Base-by-base conservation (phyloP, 2,797 vertebrate species). In the Heteromormyrus szaboi region DNA sequence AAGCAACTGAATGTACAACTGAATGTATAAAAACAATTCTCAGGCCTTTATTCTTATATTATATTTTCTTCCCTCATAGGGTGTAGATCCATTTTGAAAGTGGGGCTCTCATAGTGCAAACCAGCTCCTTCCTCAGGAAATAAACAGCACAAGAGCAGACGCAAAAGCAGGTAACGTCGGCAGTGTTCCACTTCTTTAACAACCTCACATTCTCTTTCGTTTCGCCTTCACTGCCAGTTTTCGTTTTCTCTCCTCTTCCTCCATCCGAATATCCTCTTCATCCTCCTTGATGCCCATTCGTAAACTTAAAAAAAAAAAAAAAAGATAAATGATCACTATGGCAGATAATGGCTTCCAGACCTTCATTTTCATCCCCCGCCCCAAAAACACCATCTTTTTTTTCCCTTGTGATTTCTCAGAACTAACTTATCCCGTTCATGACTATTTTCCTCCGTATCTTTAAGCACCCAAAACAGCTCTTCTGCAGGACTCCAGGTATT, bases 371-470 rank as follows among this genome's bases (percentile, higher is more conserved):
- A 68, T 56, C 51, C 8, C 19, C 12, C 48, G 54, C 37, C 19
- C 87, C 11, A 12, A 19, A 51, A 59, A 19, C 2, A 44, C 17
- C 87, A 72, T 95, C 90, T 90, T 90, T 91, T 95, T 93, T 88
- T 93, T 91, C 88, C 95, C 90, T 95, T 95, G 91, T 89, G 79
- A 90, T 89, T 91, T 93, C 91, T 95, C 87, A 85, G 94, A 91
- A 96, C 96, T 72, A 97, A 54, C 89, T 98, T 96, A 84, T 98
- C 96, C 91, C 97, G 95, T 89, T 98, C 97, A 50, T 95, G 94
- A 88, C 51, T 96, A 95, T 98, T 90, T 92, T 99, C 98, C 92
- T 99, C 98, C 72, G 96, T 92, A 90, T 98, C 97, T 89, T 99
- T 98, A 79, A 97, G 95, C 88, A 99, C 29, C 19, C 41, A 41